Conservation (phyloP, 2,797 vertebrate species). For the Tolypeutes matacus region DNA sequence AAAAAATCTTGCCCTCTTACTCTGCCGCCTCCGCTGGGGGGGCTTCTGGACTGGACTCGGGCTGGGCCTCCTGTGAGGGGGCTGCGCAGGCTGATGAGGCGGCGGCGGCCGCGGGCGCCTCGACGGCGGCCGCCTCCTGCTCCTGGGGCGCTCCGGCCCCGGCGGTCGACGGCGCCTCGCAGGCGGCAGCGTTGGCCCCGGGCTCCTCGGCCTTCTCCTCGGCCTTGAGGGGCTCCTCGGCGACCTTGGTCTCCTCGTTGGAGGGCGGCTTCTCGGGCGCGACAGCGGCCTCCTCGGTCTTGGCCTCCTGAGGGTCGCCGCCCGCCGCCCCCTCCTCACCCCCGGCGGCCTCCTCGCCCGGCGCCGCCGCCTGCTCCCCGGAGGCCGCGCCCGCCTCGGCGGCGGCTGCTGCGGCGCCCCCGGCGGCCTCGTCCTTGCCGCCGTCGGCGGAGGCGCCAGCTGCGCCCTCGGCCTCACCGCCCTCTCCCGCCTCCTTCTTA, state of each 20-base stretch:
- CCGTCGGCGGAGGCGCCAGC: slow-evolving; percentile 85
- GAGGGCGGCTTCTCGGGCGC: slow-evolving; percentile 71
- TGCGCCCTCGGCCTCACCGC: slow-evolving; percentile 89
- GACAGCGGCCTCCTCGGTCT: slow-evolving; percentile 86
- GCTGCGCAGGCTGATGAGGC: slow-evolving; percentile 78
- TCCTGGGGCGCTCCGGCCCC: slow-evolving; percentile 85
- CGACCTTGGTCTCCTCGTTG: slow-evolving; percentile 80
- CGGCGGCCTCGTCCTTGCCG: slow-evolving; percentile 88
- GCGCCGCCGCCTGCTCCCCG: slow-evolving; percentile 83
- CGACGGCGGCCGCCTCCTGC: slow-evolving; percentile 90
- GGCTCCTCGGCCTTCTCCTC: slow-evolving; percentile 73
- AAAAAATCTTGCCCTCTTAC: slow-evolving; percentile 87
- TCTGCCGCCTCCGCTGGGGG: slow-evolving; percentile 91
- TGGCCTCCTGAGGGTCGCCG: slow-evolving; percentile 85
- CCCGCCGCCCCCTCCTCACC: slow-evolving; percentile 73
- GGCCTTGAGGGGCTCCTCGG: slow-evolving; percentile 72
- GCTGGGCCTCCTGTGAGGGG: slow-evolving; percentile 87
- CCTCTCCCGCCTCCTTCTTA: slow-evolving; percentile 95
- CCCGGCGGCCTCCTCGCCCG: slow-evolving; percentile 86
- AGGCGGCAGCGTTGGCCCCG: slow-evolving; percentile 70
- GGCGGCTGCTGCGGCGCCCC: slow-evolving; percentile 89
- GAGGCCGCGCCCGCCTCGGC: slow-evolving; percentile 85
- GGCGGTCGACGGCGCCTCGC: slow-evolving; percentile 82
- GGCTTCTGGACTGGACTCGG: slow-evolving; percentile 91
- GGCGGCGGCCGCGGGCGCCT: slow-evolving; percentile 82